Evolutionary conservation across 2,113 vertebrate genomes (phyloP), one percentile per base, ranked within the genome.

Genomic region (Saguinus midas): DNA sequence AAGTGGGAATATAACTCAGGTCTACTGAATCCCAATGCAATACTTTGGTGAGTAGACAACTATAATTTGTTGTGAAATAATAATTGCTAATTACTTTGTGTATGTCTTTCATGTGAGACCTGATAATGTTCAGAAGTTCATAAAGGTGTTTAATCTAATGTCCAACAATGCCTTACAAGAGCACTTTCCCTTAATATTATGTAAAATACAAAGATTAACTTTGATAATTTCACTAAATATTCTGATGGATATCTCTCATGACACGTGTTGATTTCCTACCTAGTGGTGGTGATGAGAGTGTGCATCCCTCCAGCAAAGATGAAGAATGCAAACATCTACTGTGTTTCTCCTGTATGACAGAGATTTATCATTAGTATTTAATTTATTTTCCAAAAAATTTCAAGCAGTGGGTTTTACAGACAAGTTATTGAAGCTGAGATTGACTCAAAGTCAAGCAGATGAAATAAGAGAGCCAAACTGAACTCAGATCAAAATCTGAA

Each of bases 11-110:
- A 96, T 50, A 97, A 94, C 75, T 86, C 91, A 96, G 87, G 78
- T 90, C 96, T 97, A 16, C 66, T 43, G 48, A 97, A 75, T 94
- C 87, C 92, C 94, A 95, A 58, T 88, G 37, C 72, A 86, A 57
- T 91, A 90, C 66, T 93, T 91, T 86, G 92, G 66, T 70, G 29
- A 79, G 73, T 72, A 85, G 94, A 96, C 80, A 94, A 88, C 90
- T 88, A 55, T 95, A 80, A 96, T 92, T 94, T 94, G 72, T 93
- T 97, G 81, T 92, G 73, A 97, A 96, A 94, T 97, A 92, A 88
- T 96, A 97, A 96, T 95, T 97, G 90, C 61, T 97, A 96, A 95
- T 96, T 97, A 96, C 88, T 96, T 75, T 86, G 91, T 79, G 40
- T 86, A 79, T 92, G 85, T 40, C 70, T 88, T 96, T 97, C 78